Percentiles rank a stretch among this genome's conserved stretches.
These are phyloP conservation scores for Danio choprae DNA, from an alignment of 2,797 vertebrate species.

Conservation along the genomic window DNA sequence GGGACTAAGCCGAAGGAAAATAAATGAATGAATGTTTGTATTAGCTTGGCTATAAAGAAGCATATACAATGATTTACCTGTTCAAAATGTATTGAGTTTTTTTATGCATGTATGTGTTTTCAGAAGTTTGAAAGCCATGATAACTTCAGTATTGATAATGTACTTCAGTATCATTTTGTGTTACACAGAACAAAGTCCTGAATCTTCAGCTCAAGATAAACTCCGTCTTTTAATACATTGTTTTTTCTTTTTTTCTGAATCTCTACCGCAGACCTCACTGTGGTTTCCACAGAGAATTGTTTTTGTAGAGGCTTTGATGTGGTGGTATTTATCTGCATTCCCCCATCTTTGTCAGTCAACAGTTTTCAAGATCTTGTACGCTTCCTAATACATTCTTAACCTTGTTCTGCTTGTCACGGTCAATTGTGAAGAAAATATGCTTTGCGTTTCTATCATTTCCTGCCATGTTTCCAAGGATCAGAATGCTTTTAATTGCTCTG, in stretches of 20 bases:
- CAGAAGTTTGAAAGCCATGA: neutral
- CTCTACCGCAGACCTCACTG: neutral
- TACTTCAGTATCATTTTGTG: too few relatives aligned
- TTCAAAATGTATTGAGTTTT: too few relatives aligned
- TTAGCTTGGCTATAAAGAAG: too few relatives aligned
- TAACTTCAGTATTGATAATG: too few relatives aligned
- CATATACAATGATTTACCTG: too few relatives aligned
- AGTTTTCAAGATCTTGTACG: neutral
- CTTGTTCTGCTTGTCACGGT: neutral
- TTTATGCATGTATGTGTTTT: neutral
- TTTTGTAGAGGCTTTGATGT: slow-evolving; percentile 31
- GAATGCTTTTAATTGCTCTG: neutral
- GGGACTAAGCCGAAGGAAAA: too few relatives aligned
- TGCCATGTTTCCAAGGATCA: slow-evolving; percentile 4
- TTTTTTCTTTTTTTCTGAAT: slow-evolving; percentile 1
- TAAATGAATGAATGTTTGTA: too few relatives aligned
- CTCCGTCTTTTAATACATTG: neutral
- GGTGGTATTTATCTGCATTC: slow-evolving; percentile 40
- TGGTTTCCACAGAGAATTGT: slow-evolving; percentile 10
- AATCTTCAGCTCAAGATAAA: too few relatives aligned
- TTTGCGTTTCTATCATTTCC: slow-evolving; percentile 11
- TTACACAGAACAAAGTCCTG: too few relatives aligned
- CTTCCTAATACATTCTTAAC: slow-evolving; percentile 15
- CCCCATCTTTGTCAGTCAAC: slow-evolving; percentile 21
- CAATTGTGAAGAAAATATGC: slow-evolving; percentile 10